Percentiles rank a stretch among this genome's conserved stretches.
Conservation (phyloP, 2,888 invertebrate species). For the Pantelozetes paolii region DNA sequence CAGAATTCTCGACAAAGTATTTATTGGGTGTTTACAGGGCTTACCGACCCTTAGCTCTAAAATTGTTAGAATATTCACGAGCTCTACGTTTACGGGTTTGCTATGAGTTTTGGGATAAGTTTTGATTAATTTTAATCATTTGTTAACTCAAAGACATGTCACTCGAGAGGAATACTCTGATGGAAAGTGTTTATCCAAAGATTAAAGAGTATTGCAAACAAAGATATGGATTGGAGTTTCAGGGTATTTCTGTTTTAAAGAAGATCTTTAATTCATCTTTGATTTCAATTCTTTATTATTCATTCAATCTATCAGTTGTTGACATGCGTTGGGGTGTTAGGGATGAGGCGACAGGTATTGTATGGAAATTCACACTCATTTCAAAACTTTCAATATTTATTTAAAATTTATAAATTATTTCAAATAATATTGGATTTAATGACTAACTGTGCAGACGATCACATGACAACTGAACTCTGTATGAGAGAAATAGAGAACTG, state of each 20-base stretch:
- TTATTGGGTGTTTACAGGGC: conserved; percentile 77
- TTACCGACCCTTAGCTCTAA: conserved; percentile 94
- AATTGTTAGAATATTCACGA: conserved; percentile 96
- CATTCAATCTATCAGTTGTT: conserved; percentile 64
- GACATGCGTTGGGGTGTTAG: conserved; percentile 99
- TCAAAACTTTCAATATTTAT: no score
- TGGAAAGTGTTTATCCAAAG: conserved; percentile 96
- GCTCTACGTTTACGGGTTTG: conserved; percentile 94
- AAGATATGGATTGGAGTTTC: conserved; percentile 95
- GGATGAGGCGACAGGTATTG: conserved; percentile 76
- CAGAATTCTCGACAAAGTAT: conserved; percentile 80
- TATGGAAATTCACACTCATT: not conserved
- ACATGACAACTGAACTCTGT: conserved; percentile 97
- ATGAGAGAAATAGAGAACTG: conserved; percentile 98
- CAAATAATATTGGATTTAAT: not conserved
- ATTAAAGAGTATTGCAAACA: conserved; percentile 95
- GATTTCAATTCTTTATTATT: not conserved
- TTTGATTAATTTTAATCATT: not conserved
- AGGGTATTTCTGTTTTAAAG: conserved; percentile 57
- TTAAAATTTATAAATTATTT: not conserved
- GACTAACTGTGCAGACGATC: conserved; percentile 66
- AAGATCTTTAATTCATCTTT: no score
- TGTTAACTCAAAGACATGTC: conserved; percentile 67
- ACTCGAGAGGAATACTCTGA: conserved; percentile 91
- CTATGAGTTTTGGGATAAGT: not conserved